Evolutionary conservation across 2,113 vertebrate genomes (phyloP).

Genomic region (Meleagris gallopavo): DNA sequence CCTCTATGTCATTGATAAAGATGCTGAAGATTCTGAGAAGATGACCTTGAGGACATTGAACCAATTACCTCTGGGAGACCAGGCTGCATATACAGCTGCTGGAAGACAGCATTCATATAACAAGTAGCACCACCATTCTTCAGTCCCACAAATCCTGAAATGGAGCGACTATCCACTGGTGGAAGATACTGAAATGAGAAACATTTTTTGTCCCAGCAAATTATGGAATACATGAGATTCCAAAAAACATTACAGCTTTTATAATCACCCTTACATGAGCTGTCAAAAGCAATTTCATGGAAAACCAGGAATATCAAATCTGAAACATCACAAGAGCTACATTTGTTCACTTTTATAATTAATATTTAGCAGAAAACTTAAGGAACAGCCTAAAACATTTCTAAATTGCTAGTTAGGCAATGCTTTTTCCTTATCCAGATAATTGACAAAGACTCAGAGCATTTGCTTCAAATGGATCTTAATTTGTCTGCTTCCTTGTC

Average conservation of each 20-base stretch:
- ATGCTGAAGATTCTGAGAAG: not conserved
- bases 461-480: not conserved
- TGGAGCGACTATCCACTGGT: conserved; percentile 94
- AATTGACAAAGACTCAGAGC: not conserved
- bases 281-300: not conserved
- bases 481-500: not conserved
- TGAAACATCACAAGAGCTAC: not conserved
- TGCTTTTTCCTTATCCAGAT: not conserved
- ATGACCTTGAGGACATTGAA: not conserved
- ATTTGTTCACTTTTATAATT: not conserved
- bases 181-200: conserved; percentile 87
- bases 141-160: conserved; percentile 95
- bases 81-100: conserved; percentile 99
- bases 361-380: not conserved
- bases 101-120: conserved; percentile 99
- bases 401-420: not conserved
- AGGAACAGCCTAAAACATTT: not conserved
- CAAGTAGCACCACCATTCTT: conserved; percentile 98
- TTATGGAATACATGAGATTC: not conserved
- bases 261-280: not conserved
- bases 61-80: conserved; percentile 91
- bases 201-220: not conserved
- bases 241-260: not conserved
- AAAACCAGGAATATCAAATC: not conserved
- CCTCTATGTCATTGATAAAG: too few species aligned